Evolutionary conservation across 2,888 invertebrate genomes (phyloP), one percentile per base, ranked within the genome.

Genomic region (Trissolcus japonicus): DNA sequence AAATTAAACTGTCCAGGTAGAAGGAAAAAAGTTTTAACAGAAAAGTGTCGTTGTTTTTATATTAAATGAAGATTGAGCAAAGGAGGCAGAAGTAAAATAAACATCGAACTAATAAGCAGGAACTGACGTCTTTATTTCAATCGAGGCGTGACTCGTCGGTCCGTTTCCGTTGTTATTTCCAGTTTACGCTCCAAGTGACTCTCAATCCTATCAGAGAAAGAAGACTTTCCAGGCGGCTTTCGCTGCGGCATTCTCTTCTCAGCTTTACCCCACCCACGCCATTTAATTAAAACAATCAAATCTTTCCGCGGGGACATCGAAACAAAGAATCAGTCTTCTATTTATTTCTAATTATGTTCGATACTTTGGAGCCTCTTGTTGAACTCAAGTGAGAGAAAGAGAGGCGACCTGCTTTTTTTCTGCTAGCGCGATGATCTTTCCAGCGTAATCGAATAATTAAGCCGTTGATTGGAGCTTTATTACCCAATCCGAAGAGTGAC

Each of bases 271-370:
- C 80, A 73, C 79, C 71, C 65, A 79, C 82, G 72, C 75, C 77
- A 76, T 85, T 86, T 87, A 88, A 88, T 88, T 88, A 88, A 88
- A 87, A 86, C 85, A 87, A 86, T 87, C 86, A 88, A 86, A 86
- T 83, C 79, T 81, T 81, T 82, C 73, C 74, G 69, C 79, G 74
- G 79, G 77, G 78, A 71, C 77, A 79, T 80, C 79, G 77, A 79
- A 80, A 80, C 79, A 76, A 81, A 82, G 78, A 79, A 79, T 79
- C 71, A 78, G 74, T 35, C 66, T 83, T 83, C 87, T 88, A 88
- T 88, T 88, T 88, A 87, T 88, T 88, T 87, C 87, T 88, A 88
- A 88, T 88, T 88, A 88, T 85, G 87, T 88, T 88, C 88, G 88
- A 88, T 88, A 88, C 83, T 84, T 85, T 43, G 61, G 9, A n/a